Conservation (phyloP, 2,888 invertebrate genomes). For the Pammene aurita region DNA sequence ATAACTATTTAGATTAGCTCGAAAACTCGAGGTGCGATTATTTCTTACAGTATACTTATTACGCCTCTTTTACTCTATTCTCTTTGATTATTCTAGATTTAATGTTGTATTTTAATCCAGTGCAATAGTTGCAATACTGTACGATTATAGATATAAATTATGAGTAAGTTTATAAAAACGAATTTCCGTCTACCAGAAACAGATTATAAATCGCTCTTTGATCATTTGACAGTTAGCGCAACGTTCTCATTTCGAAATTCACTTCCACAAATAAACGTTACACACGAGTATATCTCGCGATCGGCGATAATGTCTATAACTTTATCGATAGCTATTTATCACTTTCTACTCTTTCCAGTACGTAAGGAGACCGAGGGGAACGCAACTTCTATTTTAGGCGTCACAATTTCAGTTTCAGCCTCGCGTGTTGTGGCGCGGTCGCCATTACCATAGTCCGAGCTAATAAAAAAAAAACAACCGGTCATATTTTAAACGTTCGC, state of each 20-base stretch:
- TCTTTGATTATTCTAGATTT: too few species aligned
- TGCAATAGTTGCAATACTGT: too few species aligned
- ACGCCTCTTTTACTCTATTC: too few species aligned
- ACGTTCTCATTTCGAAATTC: conserved; percentile 13
- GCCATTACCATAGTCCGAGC: conserved; percentile 54
- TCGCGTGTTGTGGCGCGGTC: conserved; percentile 69
- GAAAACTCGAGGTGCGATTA: too few species aligned
- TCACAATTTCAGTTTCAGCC: conserved; percentile 77
- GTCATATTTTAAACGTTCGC: conserved; percentile 21
- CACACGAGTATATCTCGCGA: conserved; percentile 8
- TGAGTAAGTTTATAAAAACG: background rate
- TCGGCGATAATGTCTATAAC: conserved; percentile 36
- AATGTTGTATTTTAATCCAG: too few species aligned
- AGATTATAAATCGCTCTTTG: conserved; percentile 18
- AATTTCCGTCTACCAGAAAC: background rate
- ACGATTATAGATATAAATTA: too few species aligned
- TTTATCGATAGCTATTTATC: conserved; percentile 50
- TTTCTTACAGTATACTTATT: too few species aligned
- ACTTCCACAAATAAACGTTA: conserved; percentile 21
- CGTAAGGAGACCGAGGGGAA: conserved; percentile 66
- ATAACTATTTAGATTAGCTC: too few species aligned
- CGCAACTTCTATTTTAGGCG: conserved; percentile 76
- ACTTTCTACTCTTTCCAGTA: conserved; percentile 63
- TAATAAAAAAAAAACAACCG: conserved; percentile 44
- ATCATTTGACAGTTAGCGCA: conserved; percentile 18